phyloP scores from a whole-genome alignment of 2,797 vertebrate species.

The Poecilia gillii region DNA sequence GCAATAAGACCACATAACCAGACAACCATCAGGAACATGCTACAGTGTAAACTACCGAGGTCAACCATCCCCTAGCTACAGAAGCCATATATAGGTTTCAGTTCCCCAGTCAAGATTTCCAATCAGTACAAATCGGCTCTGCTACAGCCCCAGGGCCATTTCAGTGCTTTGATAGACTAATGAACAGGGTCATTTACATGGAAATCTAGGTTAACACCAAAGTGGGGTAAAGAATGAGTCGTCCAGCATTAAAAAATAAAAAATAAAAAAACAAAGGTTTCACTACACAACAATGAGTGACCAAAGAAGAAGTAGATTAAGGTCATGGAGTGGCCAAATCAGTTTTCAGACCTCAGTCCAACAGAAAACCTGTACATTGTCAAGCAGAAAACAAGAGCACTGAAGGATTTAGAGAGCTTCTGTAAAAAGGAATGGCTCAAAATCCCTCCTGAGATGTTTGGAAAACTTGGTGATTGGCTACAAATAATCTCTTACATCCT shows the following conservation, averaged over 20 bases:
- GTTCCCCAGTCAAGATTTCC: background rate
- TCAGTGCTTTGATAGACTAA: background rate
- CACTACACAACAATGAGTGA: background rate
- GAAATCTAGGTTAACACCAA: background rate
- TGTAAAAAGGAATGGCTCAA: background rate
- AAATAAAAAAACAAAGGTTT: background rate
- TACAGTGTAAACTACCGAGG: background rate
- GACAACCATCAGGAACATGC: background rate
- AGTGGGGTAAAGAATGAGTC: background rate
- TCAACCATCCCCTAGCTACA: background rate
- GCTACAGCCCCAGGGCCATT: background rate
- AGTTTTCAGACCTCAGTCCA: background rate
- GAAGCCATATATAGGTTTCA: background rate
- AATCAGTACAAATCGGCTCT: background rate
- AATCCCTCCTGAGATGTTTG: background rate
- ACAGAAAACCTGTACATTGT: background rate
- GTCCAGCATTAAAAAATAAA: background rate
- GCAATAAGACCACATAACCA: background rate
- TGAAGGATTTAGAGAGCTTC: background rate
- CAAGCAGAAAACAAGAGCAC: background rate
- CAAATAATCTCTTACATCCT: background rate
- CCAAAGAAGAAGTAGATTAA: background rate
- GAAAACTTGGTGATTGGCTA: background rate
- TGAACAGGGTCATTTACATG: background rate
- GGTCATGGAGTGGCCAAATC: background rate